These are phyloP conservation scores for Stictonetta naevosa DNA, from an alignment of 2,113 vertebrate species.

Conservation along the genomic window DNA sequence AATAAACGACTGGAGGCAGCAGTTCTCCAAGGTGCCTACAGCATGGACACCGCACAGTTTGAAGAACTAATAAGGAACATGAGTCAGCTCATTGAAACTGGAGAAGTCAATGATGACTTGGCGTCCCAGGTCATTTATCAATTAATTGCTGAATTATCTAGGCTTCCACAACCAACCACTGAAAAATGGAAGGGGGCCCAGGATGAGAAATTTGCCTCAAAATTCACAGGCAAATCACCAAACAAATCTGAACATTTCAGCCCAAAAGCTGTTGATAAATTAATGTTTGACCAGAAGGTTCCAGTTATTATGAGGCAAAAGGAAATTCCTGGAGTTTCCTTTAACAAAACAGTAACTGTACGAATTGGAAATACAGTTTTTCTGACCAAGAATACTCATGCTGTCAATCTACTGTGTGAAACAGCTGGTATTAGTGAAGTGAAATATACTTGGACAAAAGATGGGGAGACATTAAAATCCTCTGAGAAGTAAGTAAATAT, in stretches of 20 bases:
- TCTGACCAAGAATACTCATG: slow-evolving; percentile 79
- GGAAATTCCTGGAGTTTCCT: slow-evolving; percentile 69
- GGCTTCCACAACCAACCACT: slow-evolving; percentile 13
- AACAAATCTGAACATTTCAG: slow-evolving; percentile 65
- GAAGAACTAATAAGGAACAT: slow-evolving; percentile 85
- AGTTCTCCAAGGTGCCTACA: slow-evolving; percentile 75
- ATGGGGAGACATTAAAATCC: slow-evolving; percentile 77
- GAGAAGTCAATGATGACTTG: slow-evolving; percentile 81
- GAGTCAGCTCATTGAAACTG: slow-evolving; percentile 82
- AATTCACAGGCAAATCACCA: slow-evolving; percentile 62
- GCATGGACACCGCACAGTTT: slow-evolving; percentile 79
- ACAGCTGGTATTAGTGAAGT: slow-evolving; percentile 63
- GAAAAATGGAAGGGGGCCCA: slow-evolving; percentile 63
- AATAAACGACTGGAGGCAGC: slow-evolving; percentile 73
- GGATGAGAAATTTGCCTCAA: slow-evolving; percentile 42
- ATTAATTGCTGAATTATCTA: slow-evolving; percentile 78
- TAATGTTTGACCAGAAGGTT: slow-evolving; percentile 47
- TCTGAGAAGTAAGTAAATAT: slow-evolving; percentile 81
- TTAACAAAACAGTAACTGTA: slow-evolving; percentile 82
- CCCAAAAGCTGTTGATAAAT: slow-evolving; percentile 38
- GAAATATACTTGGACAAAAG: slow-evolving; percentile 86
- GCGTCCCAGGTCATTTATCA: slow-evolving; percentile 84
- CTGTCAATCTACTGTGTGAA: slow-evolving; percentile 82
- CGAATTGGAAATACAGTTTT: slow-evolving; percentile 80
- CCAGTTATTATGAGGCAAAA: slow-evolving; percentile 78